Evolutionary conservation across 1,140 invertebrate genomes (phyloP).

Genomic region (Eupristina koningsbergeri): DNA sequence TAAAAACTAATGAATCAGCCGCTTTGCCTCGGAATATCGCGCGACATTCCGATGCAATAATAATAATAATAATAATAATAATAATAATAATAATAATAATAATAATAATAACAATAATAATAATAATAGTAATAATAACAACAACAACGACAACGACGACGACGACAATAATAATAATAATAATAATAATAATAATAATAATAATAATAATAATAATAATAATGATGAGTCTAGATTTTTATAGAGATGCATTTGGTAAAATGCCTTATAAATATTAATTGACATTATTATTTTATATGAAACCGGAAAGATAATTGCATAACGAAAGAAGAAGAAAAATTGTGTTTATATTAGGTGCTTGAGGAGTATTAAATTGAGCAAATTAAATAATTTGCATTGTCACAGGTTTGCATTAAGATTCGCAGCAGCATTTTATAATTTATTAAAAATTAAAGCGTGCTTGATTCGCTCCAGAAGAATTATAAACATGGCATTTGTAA

Average conservation of each 20-base stretch:
- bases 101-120: too few species aligned
- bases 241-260: constrained; percentile 14
- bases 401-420: not conserved
- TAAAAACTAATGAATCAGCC: not conserved
- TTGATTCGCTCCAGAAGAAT: not conserved
- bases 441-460: not conserved
- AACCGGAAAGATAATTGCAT: not conserved
- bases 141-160: too few species aligned
- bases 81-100: too few species aligned
- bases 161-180: too few species aligned
- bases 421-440: not conserved
- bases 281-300: not conserved
- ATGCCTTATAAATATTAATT: not conserved
- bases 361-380: not conserved
- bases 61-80: too few species aligned
- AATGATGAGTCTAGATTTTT: not conserved
- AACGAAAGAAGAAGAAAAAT: too few species aligned
- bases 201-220: too few species aligned
- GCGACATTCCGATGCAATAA: not conserved
- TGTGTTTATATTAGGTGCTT: too few species aligned
- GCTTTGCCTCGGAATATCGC: not conserved
- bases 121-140: too few species aligned
- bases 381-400: not conserved
- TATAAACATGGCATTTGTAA: not conserved
- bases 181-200: too few species aligned